phyloP scores from a whole-genome alignment of 2,888 invertebrate genomes.

The Caenorhabditis afra region DNA sequence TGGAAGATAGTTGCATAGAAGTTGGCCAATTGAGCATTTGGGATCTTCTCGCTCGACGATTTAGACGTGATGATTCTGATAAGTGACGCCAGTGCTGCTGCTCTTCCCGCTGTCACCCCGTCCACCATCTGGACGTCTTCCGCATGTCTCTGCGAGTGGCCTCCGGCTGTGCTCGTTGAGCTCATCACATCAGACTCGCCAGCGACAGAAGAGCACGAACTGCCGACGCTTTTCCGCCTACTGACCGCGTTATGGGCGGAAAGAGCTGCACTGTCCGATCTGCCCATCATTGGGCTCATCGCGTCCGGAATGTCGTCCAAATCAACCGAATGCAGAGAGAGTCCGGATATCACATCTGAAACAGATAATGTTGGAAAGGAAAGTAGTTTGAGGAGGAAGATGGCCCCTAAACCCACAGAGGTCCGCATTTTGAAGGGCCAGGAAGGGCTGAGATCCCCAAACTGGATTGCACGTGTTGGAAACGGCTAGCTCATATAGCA shows the following conservation, averaged over 20 bases:
- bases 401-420: constrained; percentile 40
- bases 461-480: constrained; percentile 31
- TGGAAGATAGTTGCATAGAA: constrained; percentile 93
- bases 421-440: constrained; percentile 58
- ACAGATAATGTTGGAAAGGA: constrained; percentile 10
- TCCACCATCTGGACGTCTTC: constrained; percentile 47
- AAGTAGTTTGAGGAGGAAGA: background rate
- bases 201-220: constrained; percentile 60
- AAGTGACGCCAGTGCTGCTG: constrained; percentile 84
- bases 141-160: constrained; percentile 37
- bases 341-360: constrained; percentile 77
- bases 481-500: constrained; percentile 26
- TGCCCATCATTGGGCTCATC: constrained; percentile 52
- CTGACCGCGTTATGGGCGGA: constrained; percentile 27
- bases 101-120: constrained; percentile 67
- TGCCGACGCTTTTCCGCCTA: constrained; percentile 54
- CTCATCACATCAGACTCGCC: constrained; percentile 59
- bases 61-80: constrained; percentile 96
- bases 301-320: constrained; percentile 71
- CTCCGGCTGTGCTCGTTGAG: constrained; percentile 43
- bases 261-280: constrained; percentile 36
- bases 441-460: constrained; percentile 55
- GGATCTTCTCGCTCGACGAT: constrained; percentile 93
- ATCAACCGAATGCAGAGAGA: constrained; percentile 73
- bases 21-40: constrained; percentile 92